phyloP scores from a whole-genome alignment of 1,140 invertebrate species.

The Armadillidium nasatum region DNA sequence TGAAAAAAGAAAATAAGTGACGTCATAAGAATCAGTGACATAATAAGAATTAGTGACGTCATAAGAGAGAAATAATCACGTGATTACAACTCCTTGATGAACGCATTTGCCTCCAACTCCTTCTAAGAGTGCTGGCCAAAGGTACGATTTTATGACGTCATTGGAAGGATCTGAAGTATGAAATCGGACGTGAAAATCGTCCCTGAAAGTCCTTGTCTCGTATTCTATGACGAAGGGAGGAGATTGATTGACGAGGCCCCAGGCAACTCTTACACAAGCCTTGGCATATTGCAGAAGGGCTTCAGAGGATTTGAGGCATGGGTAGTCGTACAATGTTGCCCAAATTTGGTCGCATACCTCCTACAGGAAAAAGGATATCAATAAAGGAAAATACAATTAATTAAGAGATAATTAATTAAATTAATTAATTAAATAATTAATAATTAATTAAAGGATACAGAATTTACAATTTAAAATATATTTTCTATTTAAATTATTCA shows the following conservation, averaged over 20 bases:
- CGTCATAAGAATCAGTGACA: no score
- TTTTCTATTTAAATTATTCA: no score
- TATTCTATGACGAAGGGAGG: slow-evolving; percentile 45
- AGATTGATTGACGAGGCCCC: slow-evolving; percentile 59
- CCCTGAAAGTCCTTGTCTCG: slow-evolving; percentile 57
- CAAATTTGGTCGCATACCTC: slow-evolving; percentile 63
- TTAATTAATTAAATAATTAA: no score
- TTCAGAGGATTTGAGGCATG: slow-evolving; percentile 61
- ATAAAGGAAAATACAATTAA: no score
- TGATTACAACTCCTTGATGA: slow-evolving; percentile 66
- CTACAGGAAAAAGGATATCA: no score
- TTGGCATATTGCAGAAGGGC: slow-evolving; percentile 61
- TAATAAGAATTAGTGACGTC: no score
- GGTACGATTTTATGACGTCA: slow-evolving; percentile 59
- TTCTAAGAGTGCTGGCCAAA: slow-evolving; percentile 68
- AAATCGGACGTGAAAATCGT: slow-evolving; percentile 61
- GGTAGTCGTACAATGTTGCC: slow-evolving; percentile 69
- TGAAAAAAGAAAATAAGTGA: no score
- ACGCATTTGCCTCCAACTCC: slow-evolving; percentile 61
- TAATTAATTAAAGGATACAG: no score
- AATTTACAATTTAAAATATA: no score
- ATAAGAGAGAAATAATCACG: slow-evolving; percentile 47
- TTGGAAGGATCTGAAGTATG: slow-evolving; percentile 59
- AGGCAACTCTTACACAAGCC: slow-evolving; percentile 62
- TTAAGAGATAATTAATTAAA: no score